Conservation (phyloP, 2,888 invertebrate species). For the Eupeodes latifasciatus region DNA sequence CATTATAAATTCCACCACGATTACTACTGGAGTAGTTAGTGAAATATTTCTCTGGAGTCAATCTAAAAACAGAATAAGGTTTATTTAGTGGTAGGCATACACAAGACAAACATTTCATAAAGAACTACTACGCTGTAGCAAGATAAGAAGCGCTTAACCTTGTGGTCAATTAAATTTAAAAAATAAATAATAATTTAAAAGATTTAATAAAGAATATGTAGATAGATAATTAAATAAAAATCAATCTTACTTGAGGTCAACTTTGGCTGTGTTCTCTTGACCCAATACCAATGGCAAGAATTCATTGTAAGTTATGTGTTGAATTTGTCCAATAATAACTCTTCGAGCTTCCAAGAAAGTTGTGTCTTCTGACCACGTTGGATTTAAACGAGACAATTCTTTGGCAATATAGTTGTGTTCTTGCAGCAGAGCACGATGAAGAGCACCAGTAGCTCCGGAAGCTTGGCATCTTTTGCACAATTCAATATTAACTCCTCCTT, state of each 20-base stretch:
- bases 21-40: conserved; percentile 92
- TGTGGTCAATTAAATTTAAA: no score
- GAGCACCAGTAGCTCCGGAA: conserved; percentile 88
- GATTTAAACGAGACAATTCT: conserved; percentile 88
- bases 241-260: conserved; percentile 85
- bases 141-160: no score
- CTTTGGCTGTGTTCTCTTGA: conserved; percentile 83
- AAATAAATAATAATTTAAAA: no score
- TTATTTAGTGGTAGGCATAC: no score
- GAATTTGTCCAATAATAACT: conserved; percentile 91
- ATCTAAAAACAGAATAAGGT: conserved; percentile 83
- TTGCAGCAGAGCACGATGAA: conserved; percentile 89
- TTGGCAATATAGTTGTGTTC: conserved; percentile 93
- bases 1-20: conserved; percentile 91
- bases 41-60: conserved; percentile 89
- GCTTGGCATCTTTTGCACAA: conserved; percentile 88
- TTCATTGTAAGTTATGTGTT: conserved; percentile 93
- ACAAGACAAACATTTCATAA: no score
- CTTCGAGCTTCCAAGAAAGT: conserved; percentile 91
- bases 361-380: conserved; percentile 91
- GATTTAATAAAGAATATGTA: no score
- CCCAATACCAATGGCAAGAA: conserved; percentile 92
- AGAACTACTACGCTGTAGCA: no score
- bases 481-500: conserved; percentile 88
- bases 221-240: not conserved